These are phyloP conservation scores for Solenodon paradoxus DNA, from an alignment of 2,113 vertebrate genomes.

Conservation along the genomic window DNA sequence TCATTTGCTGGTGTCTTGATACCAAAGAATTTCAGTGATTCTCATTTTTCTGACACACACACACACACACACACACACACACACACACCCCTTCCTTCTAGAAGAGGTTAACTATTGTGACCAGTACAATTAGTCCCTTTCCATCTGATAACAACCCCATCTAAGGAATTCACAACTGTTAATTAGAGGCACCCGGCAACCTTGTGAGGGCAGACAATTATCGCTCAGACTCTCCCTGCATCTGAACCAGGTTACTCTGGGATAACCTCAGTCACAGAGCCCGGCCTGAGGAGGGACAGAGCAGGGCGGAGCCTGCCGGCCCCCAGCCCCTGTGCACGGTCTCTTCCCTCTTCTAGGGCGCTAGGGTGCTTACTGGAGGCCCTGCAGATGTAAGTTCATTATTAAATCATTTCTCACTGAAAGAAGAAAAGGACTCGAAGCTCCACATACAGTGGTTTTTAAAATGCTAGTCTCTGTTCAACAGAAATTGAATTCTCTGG, in stretches of 20 bases:
- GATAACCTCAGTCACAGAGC: slow-evolving; percentile 63
- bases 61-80: not conserved
- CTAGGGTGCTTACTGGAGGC: slow-evolving; percentile 67
- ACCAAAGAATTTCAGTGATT: slow-evolving; percentile 57
- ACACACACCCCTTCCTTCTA: slow-evolving; percentile 15
- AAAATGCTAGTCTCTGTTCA: slow-evolving; percentile 75
- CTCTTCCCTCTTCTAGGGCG: slow-evolving; percentile 58
- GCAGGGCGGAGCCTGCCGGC: slow-evolving; percentile 42
- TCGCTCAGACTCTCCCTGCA: slow-evolving; percentile 17
- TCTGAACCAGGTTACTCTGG: slow-evolving; percentile 54
- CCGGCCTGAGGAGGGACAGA: slow-evolving; percentile 19
- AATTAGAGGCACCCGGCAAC: slow-evolving; percentile 66
- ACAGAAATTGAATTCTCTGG: slow-evolving; percentile 78
- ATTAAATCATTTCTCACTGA: slow-evolving; percentile 77
- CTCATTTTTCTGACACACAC: slow-evolving; percentile 41
- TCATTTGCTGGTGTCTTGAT: slow-evolving; percentile 42
- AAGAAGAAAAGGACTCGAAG: slow-evolving; percentile 73
- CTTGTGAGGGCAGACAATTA: slow-evolving; percentile 67
- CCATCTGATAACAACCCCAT: slow-evolving; percentile 69
- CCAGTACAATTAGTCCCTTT: slow-evolving; percentile 71
- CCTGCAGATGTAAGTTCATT: slow-evolving; percentile 75
- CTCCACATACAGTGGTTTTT: slow-evolving; percentile 68
- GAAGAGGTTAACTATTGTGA: slow-evolving; percentile 76
- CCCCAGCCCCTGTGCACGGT: not conserved
- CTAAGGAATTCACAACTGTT: slow-evolving; percentile 72